Conservation (phyloP, 2,888 invertebrate species). For the Hypercompe scribonia region DNA sequence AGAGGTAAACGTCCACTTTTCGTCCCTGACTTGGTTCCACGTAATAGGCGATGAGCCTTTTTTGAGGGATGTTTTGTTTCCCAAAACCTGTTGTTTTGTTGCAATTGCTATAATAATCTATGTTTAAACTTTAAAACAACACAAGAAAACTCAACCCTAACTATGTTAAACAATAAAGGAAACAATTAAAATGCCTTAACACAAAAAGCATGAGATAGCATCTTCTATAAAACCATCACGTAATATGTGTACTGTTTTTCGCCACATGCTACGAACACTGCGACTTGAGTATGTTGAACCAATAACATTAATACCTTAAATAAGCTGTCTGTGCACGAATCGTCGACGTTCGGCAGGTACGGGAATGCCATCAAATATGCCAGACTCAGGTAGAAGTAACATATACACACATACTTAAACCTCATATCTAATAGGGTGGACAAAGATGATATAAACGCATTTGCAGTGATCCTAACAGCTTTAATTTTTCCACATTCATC, state of each 20-base stretch:
- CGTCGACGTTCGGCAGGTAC: conserved; percentile 25
- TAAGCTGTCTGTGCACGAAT: conserved; percentile 24
- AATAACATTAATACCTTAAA: conserved; percentile 37
- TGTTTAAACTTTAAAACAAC: neutral
- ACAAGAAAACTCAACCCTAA: neutral
- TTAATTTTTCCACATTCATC: too few species aligned
- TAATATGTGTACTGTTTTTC: conserved; percentile 11
- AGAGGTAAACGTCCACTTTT: too few species aligned
- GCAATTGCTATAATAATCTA: too few species aligned
- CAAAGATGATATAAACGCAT: too few species aligned
- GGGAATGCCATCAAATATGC: conserved; percentile 11
- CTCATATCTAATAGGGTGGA: too few species aligned
- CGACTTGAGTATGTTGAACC: conserved; percentile 12
- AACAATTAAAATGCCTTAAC: neutral
- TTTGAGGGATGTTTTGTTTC: too few species aligned
- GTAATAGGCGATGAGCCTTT: too few species aligned
- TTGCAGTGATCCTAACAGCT: too few species aligned
- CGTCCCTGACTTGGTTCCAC: too few species aligned
- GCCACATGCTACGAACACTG: neutral
- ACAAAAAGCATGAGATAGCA: neutral
- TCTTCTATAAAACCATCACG: neutral
- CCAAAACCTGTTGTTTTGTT: too few species aligned
- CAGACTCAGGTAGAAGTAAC: neutral
- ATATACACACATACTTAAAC: neutral
- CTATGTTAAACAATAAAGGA: conserved; percentile 1